Evolutionary conservation across 2,888 invertebrate genomes (phyloP).

Genomic region (Polia nebulosa): DNA sequence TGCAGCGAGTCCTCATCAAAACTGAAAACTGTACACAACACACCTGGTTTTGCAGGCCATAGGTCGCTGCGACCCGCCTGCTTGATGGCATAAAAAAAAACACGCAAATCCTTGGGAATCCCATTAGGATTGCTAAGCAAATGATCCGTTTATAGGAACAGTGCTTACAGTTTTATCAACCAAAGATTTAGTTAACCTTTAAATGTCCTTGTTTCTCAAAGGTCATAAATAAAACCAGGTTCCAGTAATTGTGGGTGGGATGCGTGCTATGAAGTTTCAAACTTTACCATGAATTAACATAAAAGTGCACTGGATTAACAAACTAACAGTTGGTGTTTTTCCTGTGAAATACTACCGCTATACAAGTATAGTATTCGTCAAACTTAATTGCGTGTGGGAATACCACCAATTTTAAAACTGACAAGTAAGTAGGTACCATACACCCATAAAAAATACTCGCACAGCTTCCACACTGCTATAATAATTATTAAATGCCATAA

Average conservation of each 20-base stretch:
- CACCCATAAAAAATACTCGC: too few species aligned
- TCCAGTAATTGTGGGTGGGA: slow-evolving; percentile 7
- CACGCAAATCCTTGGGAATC: too few species aligned
- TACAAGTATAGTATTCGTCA: too few species aligned
- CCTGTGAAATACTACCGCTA: not conserved
- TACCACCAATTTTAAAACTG: too few species aligned
- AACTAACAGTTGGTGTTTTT: slow-evolving; percentile 6
- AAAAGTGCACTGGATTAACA: slow-evolving; percentile 18
- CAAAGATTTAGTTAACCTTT: slow-evolving; percentile 50
- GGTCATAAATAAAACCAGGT: slow-evolving; percentile 46
- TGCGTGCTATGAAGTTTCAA: slow-evolving; percentile 21
- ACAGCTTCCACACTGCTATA: too few species aligned
- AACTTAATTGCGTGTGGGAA: too few species aligned
- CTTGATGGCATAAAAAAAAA: not conserved
- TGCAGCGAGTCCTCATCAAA: not conserved
- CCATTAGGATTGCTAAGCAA: too few species aligned
- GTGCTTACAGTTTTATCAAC: not conserved
- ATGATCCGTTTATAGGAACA: too few species aligned
- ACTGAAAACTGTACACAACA: not conserved
- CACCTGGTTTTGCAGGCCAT: too few species aligned
- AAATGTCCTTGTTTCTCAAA: slow-evolving; percentile 35
- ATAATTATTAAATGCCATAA: too few species aligned
- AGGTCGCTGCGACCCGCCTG: not conserved
- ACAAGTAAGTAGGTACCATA: too few species aligned
- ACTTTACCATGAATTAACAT: slow-evolving; percentile 10